Conservation (phyloP, 1,140 invertebrate species). For the Drosophila sulfurigaster region DNA sequence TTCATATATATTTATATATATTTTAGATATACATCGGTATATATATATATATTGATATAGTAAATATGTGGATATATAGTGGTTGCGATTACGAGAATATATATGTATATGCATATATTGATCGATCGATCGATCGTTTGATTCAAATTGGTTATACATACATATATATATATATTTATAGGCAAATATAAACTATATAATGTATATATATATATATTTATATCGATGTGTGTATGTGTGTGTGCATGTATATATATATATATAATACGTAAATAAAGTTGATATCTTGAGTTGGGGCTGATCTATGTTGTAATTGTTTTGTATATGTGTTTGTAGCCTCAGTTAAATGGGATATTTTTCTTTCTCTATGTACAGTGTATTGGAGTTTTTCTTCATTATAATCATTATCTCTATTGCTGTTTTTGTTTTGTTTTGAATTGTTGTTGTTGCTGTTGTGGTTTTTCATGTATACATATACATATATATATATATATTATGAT, state of each 20-base stretch:
- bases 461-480: conserved; percentile 17
- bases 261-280: conserved; percentile 15
- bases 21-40: conserved; percentile 60
- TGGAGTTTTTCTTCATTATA: conserved; percentile 15
- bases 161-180: conserved; percentile 50
- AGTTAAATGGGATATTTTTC: not conserved
- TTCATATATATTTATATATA: conserved; percentile 52
- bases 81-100: conserved; percentile 34
- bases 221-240: conserved; percentile 1
- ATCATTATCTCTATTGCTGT: conserved; percentile 13
- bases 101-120: conserved; percentile 35
- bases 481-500: conserved; percentile 8
- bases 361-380: conserved; percentile 23
- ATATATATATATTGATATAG: conserved; percentile 43
- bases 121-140: too few species aligned
- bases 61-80: conserved; percentile 42
- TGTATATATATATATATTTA: conserved; percentile 22
- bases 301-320: not conserved
- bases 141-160: not conserved
- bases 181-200: conserved; percentile 38
- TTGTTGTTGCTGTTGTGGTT: conserved; percentile 20
- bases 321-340: not conserved
- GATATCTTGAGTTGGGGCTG: conserved; percentile 7
- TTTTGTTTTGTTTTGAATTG: conserved; percentile 9
- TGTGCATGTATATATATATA: conserved; percentile 22